Conservation (phyloP, 2,888 invertebrate species). For the Camponotus fellah region DNA sequence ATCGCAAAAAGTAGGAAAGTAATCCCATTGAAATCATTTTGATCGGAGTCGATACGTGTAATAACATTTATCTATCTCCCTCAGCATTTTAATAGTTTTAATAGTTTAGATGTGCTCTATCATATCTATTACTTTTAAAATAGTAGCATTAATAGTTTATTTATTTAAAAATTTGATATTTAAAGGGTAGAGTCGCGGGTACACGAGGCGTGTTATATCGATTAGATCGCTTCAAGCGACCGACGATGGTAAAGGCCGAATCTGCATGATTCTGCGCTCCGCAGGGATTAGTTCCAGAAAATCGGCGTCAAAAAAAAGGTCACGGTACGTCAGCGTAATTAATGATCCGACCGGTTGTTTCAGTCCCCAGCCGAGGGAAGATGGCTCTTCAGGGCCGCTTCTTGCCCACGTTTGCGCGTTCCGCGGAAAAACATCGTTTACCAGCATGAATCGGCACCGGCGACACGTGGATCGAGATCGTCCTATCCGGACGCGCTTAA, state of each 20-base stretch:
- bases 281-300: conserved; percentile 68
- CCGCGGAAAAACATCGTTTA: conserved; percentile 72
- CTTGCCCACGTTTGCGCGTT: conserved; percentile 50
- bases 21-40: neutral
- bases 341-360: conserved; percentile 72
- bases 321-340: conserved; percentile 72
- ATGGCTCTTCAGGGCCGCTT: conserved; percentile 50
- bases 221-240: conserved; percentile 45
- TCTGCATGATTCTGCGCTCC: conserved; percentile 74
- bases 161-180: neutral
- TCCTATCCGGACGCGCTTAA: neutral
- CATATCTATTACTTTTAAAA: too few relatives aligned
- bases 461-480: conserved; percentile 20
- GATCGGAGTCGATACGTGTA: neutral
- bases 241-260: conserved; percentile 50
- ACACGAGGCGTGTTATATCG: conserved; percentile 43
- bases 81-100: neutral
- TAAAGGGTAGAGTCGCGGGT: conserved; percentile 2
- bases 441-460: conserved; percentile 67
- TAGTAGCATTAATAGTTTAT: too few relatives aligned
- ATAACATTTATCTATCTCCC: neutral
- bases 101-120: neutral
- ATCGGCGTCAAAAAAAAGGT: conserved; percentile 64
- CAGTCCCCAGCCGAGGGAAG: conserved; percentile 59
- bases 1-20: conserved; percentile 29